A percentile compares a stretch with the other conserved stretches of the same genome.
Evolutionary conservation across 2,797 vertebrate genomes (phyloP).

Genomic region (Enteromius fasciolatus): DNA sequence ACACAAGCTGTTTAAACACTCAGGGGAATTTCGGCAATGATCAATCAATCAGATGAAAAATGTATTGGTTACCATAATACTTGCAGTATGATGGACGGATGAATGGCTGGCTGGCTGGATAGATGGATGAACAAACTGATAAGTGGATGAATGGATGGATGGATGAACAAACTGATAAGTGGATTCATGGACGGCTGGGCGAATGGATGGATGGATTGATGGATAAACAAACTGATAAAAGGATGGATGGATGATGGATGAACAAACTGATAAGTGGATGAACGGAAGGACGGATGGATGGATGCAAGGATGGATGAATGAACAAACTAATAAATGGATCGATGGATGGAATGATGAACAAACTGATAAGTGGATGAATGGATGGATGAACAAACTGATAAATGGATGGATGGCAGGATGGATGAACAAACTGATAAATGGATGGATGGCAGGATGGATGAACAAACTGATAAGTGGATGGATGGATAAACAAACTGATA

Average conservation of each 20-base stretch:
- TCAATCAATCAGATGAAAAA: slow-evolving; percentile 76
- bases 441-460: slow-evolving; percentile 32
- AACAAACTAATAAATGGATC: background rate
- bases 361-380: background rate
- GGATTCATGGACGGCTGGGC: background rate
- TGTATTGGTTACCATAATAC: slow-evolving; percentile 64
- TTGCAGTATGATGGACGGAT: slow-evolving; percentile 42
- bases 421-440: slow-evolving; percentile 46
- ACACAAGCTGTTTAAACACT: slow-evolving; percentile 26
- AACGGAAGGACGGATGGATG: background rate
- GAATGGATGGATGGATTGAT: too few relatives aligned
- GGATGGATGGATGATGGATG: background rate
- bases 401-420: slow-evolving; percentile 57
- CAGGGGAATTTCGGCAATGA: slow-evolving; percentile 65
- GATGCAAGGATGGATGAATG: background rate
- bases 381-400: slow-evolving; percentile 50
- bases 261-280: background rate
- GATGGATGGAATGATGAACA: background rate
- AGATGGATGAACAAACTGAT: background rate
- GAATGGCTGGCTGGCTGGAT: slow-evolving; percentile 16
- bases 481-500: background rate
- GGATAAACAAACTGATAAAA: too few relatives aligned
- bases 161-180: too few relatives aligned
- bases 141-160: background rate
- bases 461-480: background rate